Percentiles rank a stretch among this genome's conserved stretches.
phyloP scores from a whole-genome alignment of 2,888 invertebrate genomes.

The Priocnemis perturbator region DNA sequence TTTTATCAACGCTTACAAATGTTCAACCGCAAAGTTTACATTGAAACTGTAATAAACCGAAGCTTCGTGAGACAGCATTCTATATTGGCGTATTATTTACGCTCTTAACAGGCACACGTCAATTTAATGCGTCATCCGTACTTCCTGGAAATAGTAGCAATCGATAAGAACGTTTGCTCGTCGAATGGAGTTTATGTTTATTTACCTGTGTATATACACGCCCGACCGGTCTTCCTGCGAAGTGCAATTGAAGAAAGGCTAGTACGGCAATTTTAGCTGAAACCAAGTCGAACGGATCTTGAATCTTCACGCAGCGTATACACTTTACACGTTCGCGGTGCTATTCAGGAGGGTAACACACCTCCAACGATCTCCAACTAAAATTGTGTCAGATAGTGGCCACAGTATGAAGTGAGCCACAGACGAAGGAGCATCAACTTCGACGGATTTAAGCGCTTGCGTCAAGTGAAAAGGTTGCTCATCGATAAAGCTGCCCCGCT shows the following conservation, averaged over 20 bases:
- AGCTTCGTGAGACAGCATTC: no score
- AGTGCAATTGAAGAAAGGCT: background rate
- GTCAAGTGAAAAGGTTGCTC: slow-evolving; percentile 3
- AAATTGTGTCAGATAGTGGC: slow-evolving; percentile 18
- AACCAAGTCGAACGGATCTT: background rate
- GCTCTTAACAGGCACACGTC: slow-evolving; percentile 28
- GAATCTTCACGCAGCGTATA: background rate
- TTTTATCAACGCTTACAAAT: no score
- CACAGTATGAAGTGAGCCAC: slow-evolving; percentile 39
- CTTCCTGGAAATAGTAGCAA: slow-evolving; percentile 64
- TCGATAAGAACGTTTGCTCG: slow-evolving; percentile 57
- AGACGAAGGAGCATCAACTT: slow-evolving; percentile 8
- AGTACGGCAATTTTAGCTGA: no score
- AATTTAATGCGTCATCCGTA: slow-evolving; percentile 56
- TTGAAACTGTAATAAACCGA: no score
- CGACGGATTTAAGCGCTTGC: slow-evolving; percentile 30
- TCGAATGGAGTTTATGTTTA: slow-evolving; percentile 33
- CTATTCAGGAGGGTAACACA: background rate
- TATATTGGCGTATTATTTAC: background rate
- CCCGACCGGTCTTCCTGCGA: background rate
- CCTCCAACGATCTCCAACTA: slow-evolving; percentile 6
- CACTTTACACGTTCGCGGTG: no score
- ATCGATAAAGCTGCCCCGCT: no score
- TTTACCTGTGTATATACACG: slow-evolving; percentile 46
- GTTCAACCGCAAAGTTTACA: no score